phyloP scores from a whole-genome alignment of 1,140 invertebrate genomes.

The Scaptomyza graminum region DNA sequence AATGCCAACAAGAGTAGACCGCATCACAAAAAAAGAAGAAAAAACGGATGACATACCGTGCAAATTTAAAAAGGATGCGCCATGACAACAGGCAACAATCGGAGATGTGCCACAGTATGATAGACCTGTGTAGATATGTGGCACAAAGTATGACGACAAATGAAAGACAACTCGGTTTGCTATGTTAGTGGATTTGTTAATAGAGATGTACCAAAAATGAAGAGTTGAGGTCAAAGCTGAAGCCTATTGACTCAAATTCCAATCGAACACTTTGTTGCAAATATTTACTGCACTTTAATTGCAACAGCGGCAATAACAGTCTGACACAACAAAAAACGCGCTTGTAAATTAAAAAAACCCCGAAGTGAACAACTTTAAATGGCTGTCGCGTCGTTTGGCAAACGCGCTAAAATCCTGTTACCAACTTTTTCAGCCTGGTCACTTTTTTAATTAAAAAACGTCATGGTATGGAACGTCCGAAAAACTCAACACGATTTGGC shows the following conservation, averaged over 20 bases:
- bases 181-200: conserved; percentile 7
- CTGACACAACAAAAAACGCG: conserved; percentile 23
- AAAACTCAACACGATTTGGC: conserved; percentile 43
- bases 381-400: conserved; percentile 32
- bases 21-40: conserved; percentile 8
- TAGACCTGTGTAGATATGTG: neutral
- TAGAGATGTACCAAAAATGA: neutral
- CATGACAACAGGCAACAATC: conserved; percentile 40
- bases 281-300: conserved; percentile 59
- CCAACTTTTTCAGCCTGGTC: conserved; percentile 37
- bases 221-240: conserved; percentile 39
- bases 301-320: conserved; percentile 7
- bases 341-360: conserved; percentile 43
- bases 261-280: conserved; percentile 31
- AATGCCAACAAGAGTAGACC: conserved; percentile 37
- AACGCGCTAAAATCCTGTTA: conserved; percentile 29
- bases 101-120: neutral
- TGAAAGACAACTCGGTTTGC: conserved; percentile 25
- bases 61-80: conserved; percentile 56
- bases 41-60: conserved; percentile 69
- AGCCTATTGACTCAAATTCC: conserved; percentile 33
- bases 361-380: conserved; percentile 60
- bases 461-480: neutral
- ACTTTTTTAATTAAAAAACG: conserved; percentile 74
- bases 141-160: conserved; percentile 32